phyloP scores from a whole-genome alignment of 2,113 vertebrate species.

The Girardinichthys multiradiatus region DNA sequence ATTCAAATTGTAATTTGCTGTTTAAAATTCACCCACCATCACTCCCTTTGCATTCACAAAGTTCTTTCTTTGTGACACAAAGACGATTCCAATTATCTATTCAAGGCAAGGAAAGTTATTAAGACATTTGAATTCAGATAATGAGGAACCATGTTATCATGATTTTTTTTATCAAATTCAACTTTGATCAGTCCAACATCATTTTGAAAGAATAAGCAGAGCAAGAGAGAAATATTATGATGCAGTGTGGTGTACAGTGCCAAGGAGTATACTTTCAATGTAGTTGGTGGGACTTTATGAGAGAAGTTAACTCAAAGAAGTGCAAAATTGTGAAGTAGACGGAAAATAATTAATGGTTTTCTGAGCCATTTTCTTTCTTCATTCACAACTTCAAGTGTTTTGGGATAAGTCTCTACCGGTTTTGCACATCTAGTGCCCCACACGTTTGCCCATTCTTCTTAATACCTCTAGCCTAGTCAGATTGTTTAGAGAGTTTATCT shows the following conservation, averaged over 20 bases:
- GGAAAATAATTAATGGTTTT: too few species aligned
- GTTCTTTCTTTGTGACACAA: constrained; percentile 23
- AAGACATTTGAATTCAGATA: background rate
- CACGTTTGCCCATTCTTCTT: background rate
- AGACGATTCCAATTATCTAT: constrained; percentile 9
- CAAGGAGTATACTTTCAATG: background rate
- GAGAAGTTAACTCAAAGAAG: background rate
- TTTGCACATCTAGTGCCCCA: too few species aligned
- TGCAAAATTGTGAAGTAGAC: background rate
- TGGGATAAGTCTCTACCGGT: background rate
- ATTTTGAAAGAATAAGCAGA: background rate
- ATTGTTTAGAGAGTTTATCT: background rate
- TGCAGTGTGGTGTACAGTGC: background rate
- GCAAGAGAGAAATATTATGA: background rate
- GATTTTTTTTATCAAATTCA: background rate
- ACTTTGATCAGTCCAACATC: background rate
- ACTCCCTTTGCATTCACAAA: constrained; percentile 31
- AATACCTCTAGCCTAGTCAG: background rate
- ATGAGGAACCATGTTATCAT: background rate
- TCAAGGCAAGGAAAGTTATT: background rate
- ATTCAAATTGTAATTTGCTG: constrained; percentile 56
- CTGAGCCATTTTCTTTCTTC: background rate
- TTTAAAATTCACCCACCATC: constrained; percentile 37
- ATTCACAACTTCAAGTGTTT: background rate
- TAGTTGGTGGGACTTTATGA: background rate